These are phyloP conservation scores for Sepiola atlantica DNA, from an alignment of 2,888 invertebrate genomes.

Conservation along the genomic window DNA sequence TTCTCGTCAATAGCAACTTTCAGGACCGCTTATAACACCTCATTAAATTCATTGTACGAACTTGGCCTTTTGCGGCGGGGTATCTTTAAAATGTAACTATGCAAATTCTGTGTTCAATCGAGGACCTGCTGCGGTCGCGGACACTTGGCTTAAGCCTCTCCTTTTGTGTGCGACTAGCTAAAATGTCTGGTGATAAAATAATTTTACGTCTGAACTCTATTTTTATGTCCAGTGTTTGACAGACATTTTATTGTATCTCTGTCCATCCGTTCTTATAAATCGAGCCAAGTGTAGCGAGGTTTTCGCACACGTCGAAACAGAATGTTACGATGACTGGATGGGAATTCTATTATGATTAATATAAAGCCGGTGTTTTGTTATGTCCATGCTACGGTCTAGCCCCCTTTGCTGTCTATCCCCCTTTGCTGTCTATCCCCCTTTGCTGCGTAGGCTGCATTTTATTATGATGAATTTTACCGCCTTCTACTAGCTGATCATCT, in stretches of 20 bases:
- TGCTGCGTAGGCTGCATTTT: too few species aligned
- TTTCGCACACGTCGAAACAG: neutral
- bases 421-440: too few species aligned
- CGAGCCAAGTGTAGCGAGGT: neutral
- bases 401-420: too few species aligned
- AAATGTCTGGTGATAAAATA: neutral
- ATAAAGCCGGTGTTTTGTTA: neutral
- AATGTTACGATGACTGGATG: neutral
- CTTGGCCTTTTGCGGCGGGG: neutral
- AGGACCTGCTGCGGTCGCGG: neutral
- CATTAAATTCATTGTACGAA: neutral
- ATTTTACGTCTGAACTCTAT: neutral
- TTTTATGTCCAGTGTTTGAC: neutral
- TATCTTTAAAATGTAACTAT: conserved; percentile 4
- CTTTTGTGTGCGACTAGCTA: neutral
- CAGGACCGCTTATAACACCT: conserved; percentile 32
- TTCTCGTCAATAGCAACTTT: neutral
- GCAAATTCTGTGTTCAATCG: neutral
- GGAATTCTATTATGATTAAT: neutral
- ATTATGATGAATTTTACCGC: too few species aligned
- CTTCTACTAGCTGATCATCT: too few species aligned
- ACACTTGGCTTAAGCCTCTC: neutral
- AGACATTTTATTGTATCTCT: neutral
- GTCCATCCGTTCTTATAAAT: neutral
- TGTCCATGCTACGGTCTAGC: too few species aligned